Percentiles rank a stretch among this genome's conserved stretches.
These are phyloP conservation scores for Panagrolaimus sp. DNA, from an alignment of 1,140 invertebrate species.

Conservation along the genomic window DNA sequence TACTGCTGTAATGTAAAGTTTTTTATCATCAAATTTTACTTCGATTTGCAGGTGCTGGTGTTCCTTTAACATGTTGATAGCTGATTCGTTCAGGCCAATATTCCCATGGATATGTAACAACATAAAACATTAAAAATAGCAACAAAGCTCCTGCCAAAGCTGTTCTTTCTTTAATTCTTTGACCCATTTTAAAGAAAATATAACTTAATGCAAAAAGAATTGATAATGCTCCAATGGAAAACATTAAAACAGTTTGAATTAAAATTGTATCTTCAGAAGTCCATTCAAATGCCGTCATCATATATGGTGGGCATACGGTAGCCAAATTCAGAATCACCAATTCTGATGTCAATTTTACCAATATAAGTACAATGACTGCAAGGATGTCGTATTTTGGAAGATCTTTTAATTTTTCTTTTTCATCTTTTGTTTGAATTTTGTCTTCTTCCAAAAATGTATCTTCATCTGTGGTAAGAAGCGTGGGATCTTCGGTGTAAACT, in stretches of 20 bases:
- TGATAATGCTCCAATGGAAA: conserved; percentile 36
- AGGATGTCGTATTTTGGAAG: conserved; percentile 32
- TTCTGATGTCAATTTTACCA: conserved; percentile 28
- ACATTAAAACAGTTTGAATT: conserved; percentile 39
- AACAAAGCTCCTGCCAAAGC: not conserved
- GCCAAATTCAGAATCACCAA: conserved; percentile 39
- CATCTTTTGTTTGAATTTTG: not conserved
- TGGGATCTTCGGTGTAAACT: conserved; percentile 2
- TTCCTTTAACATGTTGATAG: conserved; percentile 17
- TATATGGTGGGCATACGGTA: conserved; percentile 42
- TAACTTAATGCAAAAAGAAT: conserved; percentile 44
- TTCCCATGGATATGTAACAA: conserved; percentile 4
- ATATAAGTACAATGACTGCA: conserved; percentile 41
- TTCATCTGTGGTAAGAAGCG: conserved; percentile 27
- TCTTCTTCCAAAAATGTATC: too few relatives aligned
- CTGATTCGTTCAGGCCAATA: conserved; percentile 5
- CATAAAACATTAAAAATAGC: not conserved
- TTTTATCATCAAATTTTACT: too few relatives aligned
- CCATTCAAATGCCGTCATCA: conserved; percentile 48
- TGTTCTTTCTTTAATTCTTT: conserved; percentile 16
- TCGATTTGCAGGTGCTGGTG: conserved; percentile 16
- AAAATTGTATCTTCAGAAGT: conserved; percentile 34
- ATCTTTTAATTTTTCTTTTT: not conserved
- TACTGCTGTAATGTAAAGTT: too few relatives aligned
- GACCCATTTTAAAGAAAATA: conserved; percentile 47